Percentiles rank a stretch among this genome's conserved stretches.
Conservation (phyloP, 92 coral and sea anemone species). For the Micromussa lordhowensis region DNA sequence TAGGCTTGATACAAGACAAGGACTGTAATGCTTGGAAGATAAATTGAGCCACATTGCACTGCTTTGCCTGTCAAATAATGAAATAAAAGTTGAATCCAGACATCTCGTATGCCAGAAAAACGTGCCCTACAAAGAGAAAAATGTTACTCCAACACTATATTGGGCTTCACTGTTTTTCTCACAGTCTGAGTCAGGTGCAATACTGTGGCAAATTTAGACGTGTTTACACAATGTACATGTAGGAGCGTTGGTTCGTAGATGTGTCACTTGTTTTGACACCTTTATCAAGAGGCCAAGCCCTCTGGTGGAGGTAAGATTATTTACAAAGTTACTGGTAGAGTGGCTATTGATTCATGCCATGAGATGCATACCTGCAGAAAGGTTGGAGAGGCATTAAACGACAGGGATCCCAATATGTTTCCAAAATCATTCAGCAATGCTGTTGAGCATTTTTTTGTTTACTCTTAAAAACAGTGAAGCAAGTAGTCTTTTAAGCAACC, state of each 20-base stretch:
- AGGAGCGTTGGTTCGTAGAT: background rate
- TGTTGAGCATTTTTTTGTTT: too few species aligned
- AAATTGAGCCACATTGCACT: conserved; percentile 61
- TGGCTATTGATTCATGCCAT: too few species aligned
- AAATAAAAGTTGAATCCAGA: background rate
- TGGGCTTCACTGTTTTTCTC: background rate
- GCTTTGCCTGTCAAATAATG: conserved; percentile 65
- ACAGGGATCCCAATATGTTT: too few species aligned
- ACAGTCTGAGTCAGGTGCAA: background rate
- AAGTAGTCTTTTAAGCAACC: too few species aligned
- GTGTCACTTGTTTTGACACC: background rate
- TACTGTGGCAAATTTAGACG: background rate
- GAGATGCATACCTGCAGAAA: too few species aligned
- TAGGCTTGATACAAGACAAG: conserved; percentile 48
- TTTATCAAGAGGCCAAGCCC: background rate
- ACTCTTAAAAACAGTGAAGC: too few species aligned
- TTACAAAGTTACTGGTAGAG: too few species aligned
- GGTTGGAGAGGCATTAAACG: too few species aligned
- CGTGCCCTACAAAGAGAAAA: background rate
- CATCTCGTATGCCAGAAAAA: too few species aligned
- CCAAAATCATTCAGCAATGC: too few species aligned
- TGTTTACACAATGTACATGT: background rate
- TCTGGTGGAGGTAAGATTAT: background rate
- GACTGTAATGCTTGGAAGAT: conserved; percentile 65
- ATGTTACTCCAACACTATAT: background rate